Conservation (phyloP, 2,113 vertebrate genomes). For the Pseudopodoces humilis region DNA sequence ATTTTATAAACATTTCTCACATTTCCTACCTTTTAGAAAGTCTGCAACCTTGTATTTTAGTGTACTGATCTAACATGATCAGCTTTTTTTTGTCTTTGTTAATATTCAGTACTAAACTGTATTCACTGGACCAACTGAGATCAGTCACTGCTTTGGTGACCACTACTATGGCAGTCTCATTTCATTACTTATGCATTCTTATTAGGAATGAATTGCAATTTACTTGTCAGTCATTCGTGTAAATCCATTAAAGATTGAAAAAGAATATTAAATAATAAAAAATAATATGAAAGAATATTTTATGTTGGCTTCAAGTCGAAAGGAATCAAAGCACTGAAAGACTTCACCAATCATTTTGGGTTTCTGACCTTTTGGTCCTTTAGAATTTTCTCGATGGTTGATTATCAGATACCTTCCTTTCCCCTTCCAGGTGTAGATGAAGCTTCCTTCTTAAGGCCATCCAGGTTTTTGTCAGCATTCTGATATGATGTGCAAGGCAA, state of each 20-base stretch:
- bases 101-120: not conserved
- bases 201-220: not conserved
- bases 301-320: not conserved
- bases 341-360: not conserved
- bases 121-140: not conserved
- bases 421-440: not conserved
- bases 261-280: not conserved
- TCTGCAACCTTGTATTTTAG: not conserved
- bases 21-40: not conserved
- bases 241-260: not conserved
- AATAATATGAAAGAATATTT: not conserved
- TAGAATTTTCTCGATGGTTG: not conserved
- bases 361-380: not conserved
- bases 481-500: not conserved
- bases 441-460: not conserved
- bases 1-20: not conserved
- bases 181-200: not conserved
- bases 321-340: not conserved
- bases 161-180: not conserved
- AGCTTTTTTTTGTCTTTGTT: not conserved
- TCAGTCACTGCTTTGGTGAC: not conserved
- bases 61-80: not conserved
- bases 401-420: not conserved
- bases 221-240: not conserved
- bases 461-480: not conserved